These are phyloP conservation scores for Nothocercus julius DNA, from an alignment of 2,113 vertebrate species.

Conservation along the genomic window DNA sequence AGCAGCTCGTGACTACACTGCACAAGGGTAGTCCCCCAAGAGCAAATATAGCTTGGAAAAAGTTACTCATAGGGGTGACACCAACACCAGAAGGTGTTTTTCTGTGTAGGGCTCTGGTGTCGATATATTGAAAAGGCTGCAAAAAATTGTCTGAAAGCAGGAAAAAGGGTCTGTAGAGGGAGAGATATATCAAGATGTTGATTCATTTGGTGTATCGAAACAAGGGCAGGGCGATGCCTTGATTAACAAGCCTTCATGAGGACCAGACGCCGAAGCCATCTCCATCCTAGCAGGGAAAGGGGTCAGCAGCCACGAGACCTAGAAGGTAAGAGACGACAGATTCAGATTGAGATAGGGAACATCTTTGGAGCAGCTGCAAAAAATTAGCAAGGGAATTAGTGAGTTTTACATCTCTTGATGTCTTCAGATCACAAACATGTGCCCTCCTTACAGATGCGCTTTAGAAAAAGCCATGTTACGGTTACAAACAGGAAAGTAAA, in stretches of 20 bases:
- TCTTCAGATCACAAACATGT: background rate
- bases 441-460: background rate
- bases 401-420: background rate
- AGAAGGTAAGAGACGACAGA: background rate
- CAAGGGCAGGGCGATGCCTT: background rate
- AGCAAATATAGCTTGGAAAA: background rate
- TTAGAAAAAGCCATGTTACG: background rate
- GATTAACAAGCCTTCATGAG: background rate
- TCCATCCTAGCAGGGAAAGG: background rate
- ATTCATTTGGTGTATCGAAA: background rate
- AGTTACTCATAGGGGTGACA: background rate
- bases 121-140: background rate
- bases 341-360: background rate
- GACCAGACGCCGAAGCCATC: background rate
- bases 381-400: background rate
- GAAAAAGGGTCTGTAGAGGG: background rate
- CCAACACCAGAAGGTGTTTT: background rate
- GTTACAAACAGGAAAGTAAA: background rate
- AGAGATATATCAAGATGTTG: background rate
- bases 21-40: fast-evolving
- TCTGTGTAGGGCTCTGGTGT: background rate
- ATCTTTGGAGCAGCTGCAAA: background rate
- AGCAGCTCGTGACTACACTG: background rate
- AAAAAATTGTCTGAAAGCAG: background rate
- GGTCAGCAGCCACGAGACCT: background rate